Conservation (phyloP, 2,113 vertebrate genomes). For the Gopherus flavomarginatus region DNA sequence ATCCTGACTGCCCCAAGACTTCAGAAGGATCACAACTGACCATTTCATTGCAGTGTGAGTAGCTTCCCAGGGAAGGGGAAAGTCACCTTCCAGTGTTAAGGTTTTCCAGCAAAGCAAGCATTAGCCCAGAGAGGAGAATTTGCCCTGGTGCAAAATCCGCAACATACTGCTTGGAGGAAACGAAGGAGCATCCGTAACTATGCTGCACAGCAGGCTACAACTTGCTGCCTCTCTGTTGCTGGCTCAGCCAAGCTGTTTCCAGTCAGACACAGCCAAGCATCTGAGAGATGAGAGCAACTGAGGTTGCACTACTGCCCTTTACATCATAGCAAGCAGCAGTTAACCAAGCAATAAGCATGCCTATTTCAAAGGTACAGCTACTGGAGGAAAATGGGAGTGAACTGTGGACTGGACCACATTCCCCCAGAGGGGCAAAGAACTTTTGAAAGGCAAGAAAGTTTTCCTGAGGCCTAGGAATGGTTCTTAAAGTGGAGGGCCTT, state of each 20-base stretch:
- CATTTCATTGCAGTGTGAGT: not conserved
- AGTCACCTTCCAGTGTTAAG: not conserved
- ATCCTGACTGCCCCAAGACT: not conserved
- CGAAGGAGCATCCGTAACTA: not conserved
- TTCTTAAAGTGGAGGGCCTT: not conserved
- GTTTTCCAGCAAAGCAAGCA: not conserved
- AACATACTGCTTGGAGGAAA: not conserved
- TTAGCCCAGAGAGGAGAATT: not conserved
- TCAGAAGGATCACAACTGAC: not conserved
- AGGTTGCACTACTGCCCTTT: not conserved
- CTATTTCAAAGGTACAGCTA: not conserved
- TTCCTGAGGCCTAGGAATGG: not conserved
- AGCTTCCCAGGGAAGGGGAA: not conserved
- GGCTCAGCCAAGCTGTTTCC: not conserved
- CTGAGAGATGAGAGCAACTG: not conserved
- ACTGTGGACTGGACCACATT: not conserved
- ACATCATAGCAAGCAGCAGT: not conserved
- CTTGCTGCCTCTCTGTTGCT: not conserved
- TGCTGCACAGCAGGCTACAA: not conserved
- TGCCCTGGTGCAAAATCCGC: not conserved
- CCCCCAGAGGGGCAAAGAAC: not conserved
- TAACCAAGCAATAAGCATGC: not conserved
- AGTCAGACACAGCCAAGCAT: fast-evolving
- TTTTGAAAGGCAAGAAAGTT: not conserved
- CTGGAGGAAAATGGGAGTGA: not conserved